Evolutionary conservation across 2,888 invertebrate species (phyloP).

Genomic region (Drosophila mettleri): DNA sequence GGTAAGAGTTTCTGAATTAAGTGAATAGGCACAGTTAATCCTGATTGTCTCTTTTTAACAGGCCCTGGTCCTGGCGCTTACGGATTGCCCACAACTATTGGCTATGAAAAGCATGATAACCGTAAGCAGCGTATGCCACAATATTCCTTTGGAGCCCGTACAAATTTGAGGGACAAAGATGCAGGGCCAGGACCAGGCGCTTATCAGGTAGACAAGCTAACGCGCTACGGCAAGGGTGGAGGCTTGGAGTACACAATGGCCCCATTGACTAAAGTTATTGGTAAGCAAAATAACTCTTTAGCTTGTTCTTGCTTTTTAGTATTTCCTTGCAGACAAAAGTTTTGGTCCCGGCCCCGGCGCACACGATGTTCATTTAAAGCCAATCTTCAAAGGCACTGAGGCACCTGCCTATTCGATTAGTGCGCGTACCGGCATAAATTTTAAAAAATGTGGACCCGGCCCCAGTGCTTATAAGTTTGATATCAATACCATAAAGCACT

Average conservation of each 20-base stretch:
- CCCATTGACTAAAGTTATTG: constrained; percentile 71
- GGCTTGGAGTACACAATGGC: constrained; percentile 86
- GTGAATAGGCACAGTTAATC: neutral
- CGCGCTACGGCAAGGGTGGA: constrained; percentile 75
- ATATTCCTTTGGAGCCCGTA: constrained; percentile 80
- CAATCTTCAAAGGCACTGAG: constrained; percentile 68
- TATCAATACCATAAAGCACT: constrained; percentile 63
- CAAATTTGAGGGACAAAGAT: constrained; percentile 4
- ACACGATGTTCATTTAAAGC: constrained; percentile 73
- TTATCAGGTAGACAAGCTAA: constrained; percentile 75
- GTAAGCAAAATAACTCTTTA: constrained; percentile 38
- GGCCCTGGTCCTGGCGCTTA: constrained; percentile 88
- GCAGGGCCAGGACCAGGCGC: constrained; percentile 83
- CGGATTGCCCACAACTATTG: constrained; percentile 86
- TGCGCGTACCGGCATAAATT: constrained; percentile 70
- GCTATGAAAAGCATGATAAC: constrained; percentile 87
- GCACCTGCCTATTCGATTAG: constrained; percentile 87
- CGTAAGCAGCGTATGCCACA: constrained; percentile 86
- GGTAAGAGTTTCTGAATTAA: constrained; percentile 39
- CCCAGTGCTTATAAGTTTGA: constrained; percentile 81
- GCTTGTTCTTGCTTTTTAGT: neutral
- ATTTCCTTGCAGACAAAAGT: constrained; percentile 60
- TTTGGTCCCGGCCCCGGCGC: constrained; percentile 82
- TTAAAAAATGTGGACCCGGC: constrained; percentile 73
- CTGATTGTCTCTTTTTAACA: constrained; percentile 40